Evolutionary conservation across 2,113 vertebrate genomes (phyloP).

Genomic region (Heterotis niloticus): DNA sequence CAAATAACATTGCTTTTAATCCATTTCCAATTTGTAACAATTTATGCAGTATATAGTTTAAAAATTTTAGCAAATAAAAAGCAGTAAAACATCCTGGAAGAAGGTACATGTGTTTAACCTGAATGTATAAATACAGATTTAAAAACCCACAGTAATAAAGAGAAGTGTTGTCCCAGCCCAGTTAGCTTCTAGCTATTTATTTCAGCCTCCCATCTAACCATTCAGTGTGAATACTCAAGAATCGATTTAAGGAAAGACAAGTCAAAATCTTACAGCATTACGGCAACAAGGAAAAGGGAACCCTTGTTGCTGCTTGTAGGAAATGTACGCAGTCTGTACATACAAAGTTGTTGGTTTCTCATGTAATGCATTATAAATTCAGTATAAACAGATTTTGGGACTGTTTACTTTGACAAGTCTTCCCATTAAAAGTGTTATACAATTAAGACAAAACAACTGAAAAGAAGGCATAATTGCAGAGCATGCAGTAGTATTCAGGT

Average conservation of each 20-base stretch:
- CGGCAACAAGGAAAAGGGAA: neutral
- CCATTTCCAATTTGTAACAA: neutral
- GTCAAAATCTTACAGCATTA: conserved; percentile 7
- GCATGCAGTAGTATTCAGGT: conserved; percentile 24
- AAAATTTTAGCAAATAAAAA: neutral
- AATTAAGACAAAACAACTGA: neutral
- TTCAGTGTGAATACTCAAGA: neutral
- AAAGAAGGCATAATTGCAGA: conserved; percentile 20
- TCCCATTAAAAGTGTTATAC: neutral
- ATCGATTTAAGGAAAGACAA: conserved; percentile 1
- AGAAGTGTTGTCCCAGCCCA: neutral
- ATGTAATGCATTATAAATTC: neutral
- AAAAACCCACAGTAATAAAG: neutral
- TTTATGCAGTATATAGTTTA: neutral
- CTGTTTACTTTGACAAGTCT: neutral
- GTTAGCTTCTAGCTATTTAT: neutral
- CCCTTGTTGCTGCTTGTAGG: neutral
- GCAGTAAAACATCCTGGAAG: neutral
- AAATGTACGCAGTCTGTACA: neutral
- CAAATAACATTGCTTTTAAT: neutral
- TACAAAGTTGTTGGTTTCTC: neutral
- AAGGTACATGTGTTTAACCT: neutral
- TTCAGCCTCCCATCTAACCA: neutral
- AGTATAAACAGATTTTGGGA: neutral
- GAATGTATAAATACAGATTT: neutral